Evolutionary conservation across 1,140 invertebrate genomes (phyloP).

Genomic region (Eubasilissa regina): DNA sequence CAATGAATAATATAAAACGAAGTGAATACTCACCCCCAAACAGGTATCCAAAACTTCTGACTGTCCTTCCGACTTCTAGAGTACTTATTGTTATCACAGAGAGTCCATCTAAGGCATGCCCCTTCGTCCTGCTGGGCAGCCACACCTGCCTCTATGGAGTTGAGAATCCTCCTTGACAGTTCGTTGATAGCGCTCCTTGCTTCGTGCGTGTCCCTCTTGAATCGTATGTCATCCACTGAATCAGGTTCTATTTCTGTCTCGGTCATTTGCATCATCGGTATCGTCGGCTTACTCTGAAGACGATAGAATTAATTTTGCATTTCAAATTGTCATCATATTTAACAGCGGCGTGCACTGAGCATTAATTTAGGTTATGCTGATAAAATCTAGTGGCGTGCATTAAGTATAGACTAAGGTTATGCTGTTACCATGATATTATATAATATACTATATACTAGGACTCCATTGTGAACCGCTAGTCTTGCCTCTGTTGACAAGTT

Average conservation of each 20-base stretch:
- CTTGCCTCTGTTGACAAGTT: no score
- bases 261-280: constrained; percentile 55
- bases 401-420: no score
- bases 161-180: constrained; percentile 65
- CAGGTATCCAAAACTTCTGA: constrained; percentile 77
- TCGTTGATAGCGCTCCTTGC: constrained; percentile 67
- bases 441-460: no score
- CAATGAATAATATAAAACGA: no score
- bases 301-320: neutral
- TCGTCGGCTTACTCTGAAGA: constrained; percentile 53
- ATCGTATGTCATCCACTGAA: constrained; percentile 46
- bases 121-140: constrained; percentile 66
- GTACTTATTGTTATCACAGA: constrained; percentile 78
- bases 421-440: no score
- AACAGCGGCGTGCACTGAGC: no score
- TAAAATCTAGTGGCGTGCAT: no score
- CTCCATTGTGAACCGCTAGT: no score
- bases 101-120: constrained; percentile 74
- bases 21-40: constrained; percentile 84
- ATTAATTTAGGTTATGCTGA: no score
- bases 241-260: constrained; percentile 25
- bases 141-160: constrained; percentile 73
- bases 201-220: constrained; percentile 36
- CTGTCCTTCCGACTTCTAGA: constrained; percentile 70
- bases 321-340: no score